Conservation (phyloP, 2,797 vertebrate species). For the Sebastes iracundus region DNA sequence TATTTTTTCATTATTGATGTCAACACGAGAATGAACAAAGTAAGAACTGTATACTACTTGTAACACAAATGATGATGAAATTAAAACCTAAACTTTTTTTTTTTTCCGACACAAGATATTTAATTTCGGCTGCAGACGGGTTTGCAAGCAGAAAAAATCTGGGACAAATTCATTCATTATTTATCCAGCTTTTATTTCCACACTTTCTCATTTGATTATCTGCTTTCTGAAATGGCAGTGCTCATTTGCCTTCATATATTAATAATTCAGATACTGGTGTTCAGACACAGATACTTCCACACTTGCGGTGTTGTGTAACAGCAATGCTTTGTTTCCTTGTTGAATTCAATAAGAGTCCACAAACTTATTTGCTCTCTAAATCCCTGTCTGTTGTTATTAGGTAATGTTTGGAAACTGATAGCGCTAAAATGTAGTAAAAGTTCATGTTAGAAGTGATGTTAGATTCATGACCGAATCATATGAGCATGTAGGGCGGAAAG, state of each 20-base stretch:
- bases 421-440: not conserved
- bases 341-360: constrained; percentile 4
- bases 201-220: constrained; percentile 76
- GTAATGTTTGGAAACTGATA: not conserved
- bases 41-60: constrained; percentile 27
- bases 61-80: constrained; percentile 43
- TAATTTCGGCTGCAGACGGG: constrained; percentile 42
- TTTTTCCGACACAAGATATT: constrained; percentile 22
- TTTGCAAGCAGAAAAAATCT: constrained; percentile 61
- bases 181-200: constrained; percentile 77
- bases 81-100: constrained; percentile 38
- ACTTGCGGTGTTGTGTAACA: constrained; percentile 44
- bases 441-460: not conserved
- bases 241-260: constrained; percentile 69
- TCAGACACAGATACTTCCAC: constrained; percentile 65
- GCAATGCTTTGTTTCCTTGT: constrained; percentile 35
- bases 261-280: constrained; percentile 68
- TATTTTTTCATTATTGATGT: constrained; percentile 30
- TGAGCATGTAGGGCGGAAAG: not conserved
- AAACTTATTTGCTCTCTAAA: not conserved
- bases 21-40: constrained; percentile 33
- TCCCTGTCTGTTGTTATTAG: not conserved
- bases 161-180: constrained; percentile 80
- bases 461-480: not conserved
- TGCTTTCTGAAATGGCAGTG: constrained; percentile 67